phyloP scores from a whole-genome alignment of 2,113 vertebrate genomes.

The Piprites chloris region DNA sequence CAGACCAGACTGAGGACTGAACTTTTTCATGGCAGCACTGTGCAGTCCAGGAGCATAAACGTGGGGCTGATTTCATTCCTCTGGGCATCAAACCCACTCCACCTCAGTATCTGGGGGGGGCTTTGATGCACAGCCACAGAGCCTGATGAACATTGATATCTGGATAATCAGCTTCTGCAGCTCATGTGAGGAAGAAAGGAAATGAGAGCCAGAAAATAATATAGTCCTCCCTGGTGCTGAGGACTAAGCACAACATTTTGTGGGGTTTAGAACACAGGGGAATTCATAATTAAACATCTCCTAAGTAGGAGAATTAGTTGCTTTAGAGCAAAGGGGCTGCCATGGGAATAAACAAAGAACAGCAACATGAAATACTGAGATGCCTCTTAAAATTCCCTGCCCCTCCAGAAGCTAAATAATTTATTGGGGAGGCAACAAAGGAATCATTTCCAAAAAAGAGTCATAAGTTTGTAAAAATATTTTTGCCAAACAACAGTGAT shows the following conservation, averaged over 20 bases:
- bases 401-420: background rate
- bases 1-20: background rate
- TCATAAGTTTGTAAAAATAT: background rate
- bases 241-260: background rate
- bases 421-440: background rate
- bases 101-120: background rate
- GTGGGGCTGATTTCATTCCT: background rate
- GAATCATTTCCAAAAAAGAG: background rate
- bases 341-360: background rate
- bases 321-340: background rate
- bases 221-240: background rate
- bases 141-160: background rate
- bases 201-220: background rate
- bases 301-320: background rate
- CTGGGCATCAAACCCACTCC: background rate
- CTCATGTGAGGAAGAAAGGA: background rate
- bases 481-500: background rate
- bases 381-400: background rate
- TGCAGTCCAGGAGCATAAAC: background rate
- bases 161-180: background rate
- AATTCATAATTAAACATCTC: constrained; percentile 4
- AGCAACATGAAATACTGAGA: background rate
- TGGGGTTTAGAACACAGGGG: background rate
- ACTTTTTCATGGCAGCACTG: background rate
- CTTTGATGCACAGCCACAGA: background rate